These are phyloP conservation scores for Epizoanthus illoricatus DNA, from an alignment of 92 coral and sea anemone genomes.

Conservation along the genomic window DNA sequence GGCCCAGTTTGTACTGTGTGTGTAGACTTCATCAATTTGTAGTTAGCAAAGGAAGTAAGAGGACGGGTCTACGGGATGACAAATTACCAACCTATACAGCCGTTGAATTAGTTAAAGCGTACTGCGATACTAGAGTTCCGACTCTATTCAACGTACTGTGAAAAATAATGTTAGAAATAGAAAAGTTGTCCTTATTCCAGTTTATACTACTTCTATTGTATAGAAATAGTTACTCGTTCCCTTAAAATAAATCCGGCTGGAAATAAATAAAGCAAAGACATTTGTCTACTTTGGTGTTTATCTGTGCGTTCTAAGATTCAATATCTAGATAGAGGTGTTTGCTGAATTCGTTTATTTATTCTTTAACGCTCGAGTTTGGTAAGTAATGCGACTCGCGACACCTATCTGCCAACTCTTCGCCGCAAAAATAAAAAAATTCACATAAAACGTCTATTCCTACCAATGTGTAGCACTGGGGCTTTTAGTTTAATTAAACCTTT, in stretches of 20 bases:
- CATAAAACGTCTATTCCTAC: slow-evolving; percentile 67
- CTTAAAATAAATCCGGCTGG: slow-evolving; percentile 15
- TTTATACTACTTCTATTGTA: background rate
- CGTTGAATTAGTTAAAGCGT: background rate
- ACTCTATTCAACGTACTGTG: background rate
- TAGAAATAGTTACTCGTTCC: background rate
- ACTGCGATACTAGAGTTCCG: background rate
- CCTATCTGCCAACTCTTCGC: slow-evolving; percentile 47
- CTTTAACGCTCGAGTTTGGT: slow-evolving; percentile 17
- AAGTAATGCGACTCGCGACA: slow-evolving; percentile 40
- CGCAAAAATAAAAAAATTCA: slow-evolving; percentile 60
- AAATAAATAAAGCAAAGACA: slow-evolving; percentile 34
- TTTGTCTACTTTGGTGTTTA: slow-evolving; percentile 39
- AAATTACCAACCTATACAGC: slow-evolving; percentile 3
- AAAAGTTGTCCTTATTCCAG: background rate
- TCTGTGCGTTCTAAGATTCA: slow-evolving; percentile 33
- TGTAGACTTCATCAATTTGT: slow-evolving; percentile 47
- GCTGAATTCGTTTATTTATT: slow-evolving; percentile 42
- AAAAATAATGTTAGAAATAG: background rate
- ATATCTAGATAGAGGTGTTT: slow-evolving; percentile 39
- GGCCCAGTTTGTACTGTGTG: slow-evolving; percentile 47
- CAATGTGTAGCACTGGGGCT: slow-evolving; percentile 80
- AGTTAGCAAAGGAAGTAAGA: slow-evolving; percentile 32
- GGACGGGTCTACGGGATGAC: slow-evolving; percentile 23
- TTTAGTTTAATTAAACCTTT: slow-evolving; percentile 92